Evolutionary conservation across 1,140 invertebrate genomes (phyloP).

Genomic region (Arion vulgaris): DNA sequence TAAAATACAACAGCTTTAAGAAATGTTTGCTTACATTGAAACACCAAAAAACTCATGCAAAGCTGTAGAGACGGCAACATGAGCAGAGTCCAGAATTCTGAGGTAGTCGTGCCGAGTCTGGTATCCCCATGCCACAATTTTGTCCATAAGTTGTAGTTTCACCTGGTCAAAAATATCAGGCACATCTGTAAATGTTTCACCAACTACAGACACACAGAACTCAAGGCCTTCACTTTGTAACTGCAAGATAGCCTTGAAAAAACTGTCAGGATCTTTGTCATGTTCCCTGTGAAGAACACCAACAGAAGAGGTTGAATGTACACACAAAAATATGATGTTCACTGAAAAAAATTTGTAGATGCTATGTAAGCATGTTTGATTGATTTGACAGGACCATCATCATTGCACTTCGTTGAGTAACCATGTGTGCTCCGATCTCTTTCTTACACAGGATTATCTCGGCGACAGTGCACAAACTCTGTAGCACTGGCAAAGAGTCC

Average conservation of each 20-base stretch:
- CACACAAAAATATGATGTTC: too few relatives aligned
- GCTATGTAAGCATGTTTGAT: too few relatives aligned
- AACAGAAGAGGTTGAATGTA: too few relatives aligned
- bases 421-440: too few relatives aligned
- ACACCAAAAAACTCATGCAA: conserved; percentile 85
- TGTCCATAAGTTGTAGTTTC: conserved; percentile 73
- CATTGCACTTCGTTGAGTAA: too few relatives aligned
- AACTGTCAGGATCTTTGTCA: conserved; percentile 82
- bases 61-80: conserved; percentile 83
- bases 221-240: conserved; percentile 76
- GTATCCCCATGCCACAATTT: conserved; percentile 79
- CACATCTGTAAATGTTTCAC: conserved; percentile 77
- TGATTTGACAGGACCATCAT: too few relatives aligned
- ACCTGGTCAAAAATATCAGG: conserved; percentile 74
- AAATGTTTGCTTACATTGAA: conserved; percentile 77
- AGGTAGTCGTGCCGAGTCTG: conserved; percentile 77
- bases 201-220: conserved; percentile 80
- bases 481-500: too few relatives aligned
- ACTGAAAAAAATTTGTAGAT: not conserved
- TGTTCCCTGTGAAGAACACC: conserved; percentile 80
- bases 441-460: too few relatives aligned
- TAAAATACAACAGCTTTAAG: too few relatives aligned
- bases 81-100: conserved; percentile 74
- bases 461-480: too few relatives aligned
- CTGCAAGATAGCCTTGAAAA: conserved; percentile 77